Conservation (phyloP, 2,113 vertebrate genomes). For the Nematolebias whitei region DNA sequence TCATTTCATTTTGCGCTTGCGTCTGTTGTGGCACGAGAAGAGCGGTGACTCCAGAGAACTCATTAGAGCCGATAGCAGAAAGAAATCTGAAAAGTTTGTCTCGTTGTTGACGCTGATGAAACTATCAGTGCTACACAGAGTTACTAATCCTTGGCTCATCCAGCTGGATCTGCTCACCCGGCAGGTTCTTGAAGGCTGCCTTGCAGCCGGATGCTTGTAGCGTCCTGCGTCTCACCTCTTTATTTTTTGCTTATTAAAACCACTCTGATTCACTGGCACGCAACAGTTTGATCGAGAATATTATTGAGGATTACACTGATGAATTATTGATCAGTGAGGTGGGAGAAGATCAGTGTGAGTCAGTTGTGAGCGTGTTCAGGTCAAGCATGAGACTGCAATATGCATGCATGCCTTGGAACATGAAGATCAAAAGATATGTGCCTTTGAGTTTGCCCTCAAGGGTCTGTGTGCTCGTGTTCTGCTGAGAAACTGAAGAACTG, state of each 20-base stretch:
- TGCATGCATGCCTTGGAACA: conserved; percentile 21
- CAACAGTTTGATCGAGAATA: conserved; percentile 66
- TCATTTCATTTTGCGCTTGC: conserved; percentile 22
- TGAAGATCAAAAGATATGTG: conserved; percentile 8
- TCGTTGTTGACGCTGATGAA: conserved; percentile 7
- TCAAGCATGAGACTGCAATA: background rate
- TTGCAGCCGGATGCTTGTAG: conserved; percentile 33
- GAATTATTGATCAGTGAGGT: conserved; percentile 68
- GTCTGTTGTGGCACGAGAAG: conserved; percentile 36
- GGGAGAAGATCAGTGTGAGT: conserved; percentile 41
- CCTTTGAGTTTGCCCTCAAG: conserved; percentile 8
- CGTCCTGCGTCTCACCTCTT: background rate
- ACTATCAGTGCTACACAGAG: conserved; percentile 13
- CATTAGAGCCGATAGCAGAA: conserved; percentile 66
- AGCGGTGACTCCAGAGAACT: conserved; percentile 48
- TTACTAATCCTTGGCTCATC: conserved; percentile 15
- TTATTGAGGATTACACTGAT: conserved; percentile 64
- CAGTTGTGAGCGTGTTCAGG: conserved; percentile 20
- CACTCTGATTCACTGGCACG: conserved; percentile 30
- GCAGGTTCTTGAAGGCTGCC: conserved; percentile 8
- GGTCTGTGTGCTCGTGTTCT: background rate
- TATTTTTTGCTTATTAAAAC: conserved; percentile 45
- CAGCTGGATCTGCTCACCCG: background rate
- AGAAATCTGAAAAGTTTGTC: conserved; percentile 46
- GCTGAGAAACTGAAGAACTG: background rate